Evolutionary conservation across 1,140 invertebrate genomes (phyloP).

Genomic region (Ctenoplectra terminalis): DNA sequence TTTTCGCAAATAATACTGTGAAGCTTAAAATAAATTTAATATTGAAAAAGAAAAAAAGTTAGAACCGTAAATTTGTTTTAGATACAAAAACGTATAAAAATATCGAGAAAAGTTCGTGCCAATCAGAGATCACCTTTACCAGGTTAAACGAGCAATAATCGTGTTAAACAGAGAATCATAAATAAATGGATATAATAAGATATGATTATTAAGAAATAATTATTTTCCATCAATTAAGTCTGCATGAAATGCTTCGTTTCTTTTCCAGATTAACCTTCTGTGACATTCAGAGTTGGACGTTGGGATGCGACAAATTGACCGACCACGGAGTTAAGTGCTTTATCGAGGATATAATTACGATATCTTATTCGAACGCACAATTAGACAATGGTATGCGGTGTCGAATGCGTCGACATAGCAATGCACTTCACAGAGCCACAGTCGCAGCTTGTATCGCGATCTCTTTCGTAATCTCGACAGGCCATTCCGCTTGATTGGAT

Average conservation of each 20-base stretch:
- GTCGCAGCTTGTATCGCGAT: conserved; percentile 47
- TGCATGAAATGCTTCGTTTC: neutral
- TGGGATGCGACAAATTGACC: neutral
- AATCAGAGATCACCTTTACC: no score
- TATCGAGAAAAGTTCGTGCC: no score
- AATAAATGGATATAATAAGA: neutral
- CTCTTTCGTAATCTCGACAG: conserved; percentile 65
- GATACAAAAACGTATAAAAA: no score
- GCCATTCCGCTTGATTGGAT: conserved; percentile 66
- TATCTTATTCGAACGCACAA: neutral
- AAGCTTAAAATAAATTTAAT: no score
- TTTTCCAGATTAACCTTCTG: neutral
- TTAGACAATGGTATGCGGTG: neutral
- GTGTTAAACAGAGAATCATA: neutral
- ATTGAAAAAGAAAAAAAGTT: no score
- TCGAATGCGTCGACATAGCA: neutral
- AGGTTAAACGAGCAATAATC: no score
- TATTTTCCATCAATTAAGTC: neutral
- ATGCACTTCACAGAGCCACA: conserved; percentile 26
- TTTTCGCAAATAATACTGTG: no score
- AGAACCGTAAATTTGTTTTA: no score
- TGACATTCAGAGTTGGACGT: neutral
- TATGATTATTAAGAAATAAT: neutral
- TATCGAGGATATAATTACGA: neutral
- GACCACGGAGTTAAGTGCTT: neutral